Base-by-base conservation (phyloP, 2,888 invertebrate genomes). In the Adela reaumurella region DNA sequence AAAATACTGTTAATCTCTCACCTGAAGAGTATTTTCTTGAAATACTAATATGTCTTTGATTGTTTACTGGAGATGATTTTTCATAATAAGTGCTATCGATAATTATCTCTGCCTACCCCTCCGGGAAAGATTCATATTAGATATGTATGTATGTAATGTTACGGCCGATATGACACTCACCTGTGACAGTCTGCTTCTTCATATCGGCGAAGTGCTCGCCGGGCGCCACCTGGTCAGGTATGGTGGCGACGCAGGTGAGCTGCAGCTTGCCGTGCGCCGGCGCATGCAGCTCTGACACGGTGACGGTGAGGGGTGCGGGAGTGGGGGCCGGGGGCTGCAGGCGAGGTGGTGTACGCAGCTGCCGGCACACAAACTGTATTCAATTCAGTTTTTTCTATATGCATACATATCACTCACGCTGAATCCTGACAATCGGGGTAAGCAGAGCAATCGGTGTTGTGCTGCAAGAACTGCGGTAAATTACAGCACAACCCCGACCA, bases 191-290 rank as follows among this genome's bases (percentile, higher is more conserved):
- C 60, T 84, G 85, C 55, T 84, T 87, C 64, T 86, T 86, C 55
- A 86, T 78, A 63, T 91, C 90, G 47, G 90, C 90, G 61, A 85
- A 91, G 56, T 84, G 81, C 58, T 87, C 88, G 49, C 85, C 85
- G 35, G 85, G 84, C 16, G 83, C 85, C 17, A 89, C 83, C 56
- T 87, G 87, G 50, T 87, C 86, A 1, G 91, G 91, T 57, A 91
- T 91, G 46, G 91, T 90, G 41, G 90, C 84, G 52, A 88, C 82
- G 62, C 91, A 91, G 28, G 88, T 89, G 51, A 91, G 81, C 61
- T 87, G 85, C 54, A 90, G 72, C 49, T 83, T 78, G 1, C 88
- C 88, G 57, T 88, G 87, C 20, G 83, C 84, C 3, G 87, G 87
- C 24, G 85, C 83, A 56, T 87, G 85, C 43, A 89, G 74, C 56